Conservation (phyloP, 23 tunicate genomes). For the Halocynthia roretzi region DNA sequence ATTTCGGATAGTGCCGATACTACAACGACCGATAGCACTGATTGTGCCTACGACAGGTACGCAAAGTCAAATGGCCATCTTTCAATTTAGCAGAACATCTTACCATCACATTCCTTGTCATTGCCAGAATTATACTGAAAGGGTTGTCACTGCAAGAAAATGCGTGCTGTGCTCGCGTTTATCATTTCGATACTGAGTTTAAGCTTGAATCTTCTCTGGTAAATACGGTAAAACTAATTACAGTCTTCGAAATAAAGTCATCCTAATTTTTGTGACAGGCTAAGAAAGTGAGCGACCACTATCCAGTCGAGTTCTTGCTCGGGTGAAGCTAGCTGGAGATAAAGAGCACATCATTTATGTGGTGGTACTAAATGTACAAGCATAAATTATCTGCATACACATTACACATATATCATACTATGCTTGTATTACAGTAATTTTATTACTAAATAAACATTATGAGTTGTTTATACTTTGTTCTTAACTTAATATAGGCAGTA, state of each 20-base stretch:
- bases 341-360: no score
- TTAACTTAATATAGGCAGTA: no score
- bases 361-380: no score
- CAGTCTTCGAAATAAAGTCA: no score
- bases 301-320: constrained; percentile 38
- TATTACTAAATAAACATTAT: no score
- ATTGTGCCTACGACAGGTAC: constrained; percentile 79
- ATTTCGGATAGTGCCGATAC: constrained; percentile 46
- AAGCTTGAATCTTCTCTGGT: constrained; percentile 32
- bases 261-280: no score
- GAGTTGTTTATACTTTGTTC: no score
- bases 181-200: constrained; percentile 40
- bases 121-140: constrained; percentile 31
- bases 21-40: constrained; percentile 19
- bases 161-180: constrained; percentile 32
- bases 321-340: neutral
- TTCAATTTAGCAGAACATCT: no score
- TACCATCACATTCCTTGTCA: no score
- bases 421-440: no score
- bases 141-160: constrained; percentile 25
- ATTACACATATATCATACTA: no score
- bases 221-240: neutral
- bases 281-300: constrained; percentile 33
- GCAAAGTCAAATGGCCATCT: neutral
- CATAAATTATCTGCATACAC: no score